Evolutionary conservation across 2,888 invertebrate species (phyloP).

Genomic region (Lagria hirta): DNA sequence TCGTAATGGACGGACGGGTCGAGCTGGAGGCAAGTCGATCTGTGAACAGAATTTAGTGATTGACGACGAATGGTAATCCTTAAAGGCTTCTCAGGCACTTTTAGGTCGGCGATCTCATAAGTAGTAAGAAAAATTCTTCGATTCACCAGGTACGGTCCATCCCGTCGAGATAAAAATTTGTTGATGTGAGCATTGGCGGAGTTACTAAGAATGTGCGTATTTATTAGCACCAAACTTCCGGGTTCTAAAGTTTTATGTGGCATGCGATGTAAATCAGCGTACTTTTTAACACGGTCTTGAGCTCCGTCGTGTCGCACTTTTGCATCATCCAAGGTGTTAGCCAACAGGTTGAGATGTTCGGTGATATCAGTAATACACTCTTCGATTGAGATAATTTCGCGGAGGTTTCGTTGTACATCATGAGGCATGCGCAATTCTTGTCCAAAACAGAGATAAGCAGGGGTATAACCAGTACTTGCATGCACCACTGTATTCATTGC

Average conservation of each 20-base stretch:
- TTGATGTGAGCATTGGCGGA: conserved; percentile 28
- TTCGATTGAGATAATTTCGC: conserved; percentile 19
- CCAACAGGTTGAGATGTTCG: conserved; percentile 14
- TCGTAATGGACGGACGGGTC: too few relatives aligned
- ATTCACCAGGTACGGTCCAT: conserved; percentile 43
- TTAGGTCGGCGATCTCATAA: too few relatives aligned
- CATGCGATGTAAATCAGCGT: conserved; percentile 28
- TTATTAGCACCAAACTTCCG: conserved; percentile 35
- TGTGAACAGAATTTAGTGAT: too few relatives aligned
- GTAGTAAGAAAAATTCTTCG: too few relatives aligned
- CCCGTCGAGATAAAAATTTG: conserved; percentile 40
- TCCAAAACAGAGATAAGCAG: conserved; percentile 44
- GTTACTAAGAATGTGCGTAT: conserved; percentile 34
- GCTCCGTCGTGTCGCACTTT: conserved; percentile 26
- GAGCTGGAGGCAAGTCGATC: too few relatives aligned
- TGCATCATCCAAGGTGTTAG: conserved; percentile 21
- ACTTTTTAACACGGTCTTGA: conserved; percentile 31
- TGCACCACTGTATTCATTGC: conserved; percentile 41
- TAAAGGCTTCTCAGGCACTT: too few relatives aligned
- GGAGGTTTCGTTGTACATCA: conserved; percentile 30
- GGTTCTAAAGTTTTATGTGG: conserved; percentile 28
- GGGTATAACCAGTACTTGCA: conserved; percentile 35
- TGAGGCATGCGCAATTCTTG: conserved; percentile 41
- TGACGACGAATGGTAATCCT: too few relatives aligned
- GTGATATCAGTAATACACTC: conserved; percentile 27